Evolutionary conservation across 2,888 invertebrate genomes (phyloP).

Genomic region (Gastracanthus pulcherrimus): DNA sequence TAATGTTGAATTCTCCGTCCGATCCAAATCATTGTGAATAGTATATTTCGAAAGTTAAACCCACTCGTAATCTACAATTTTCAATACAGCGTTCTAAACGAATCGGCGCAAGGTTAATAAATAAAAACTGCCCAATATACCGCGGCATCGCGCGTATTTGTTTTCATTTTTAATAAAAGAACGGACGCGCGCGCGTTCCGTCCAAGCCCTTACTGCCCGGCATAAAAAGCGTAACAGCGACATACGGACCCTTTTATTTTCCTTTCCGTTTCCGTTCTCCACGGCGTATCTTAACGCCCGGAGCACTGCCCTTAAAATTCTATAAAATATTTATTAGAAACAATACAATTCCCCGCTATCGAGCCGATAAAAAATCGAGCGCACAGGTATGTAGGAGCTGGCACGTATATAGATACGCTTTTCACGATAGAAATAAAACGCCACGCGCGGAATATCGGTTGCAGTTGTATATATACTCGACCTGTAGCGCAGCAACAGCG

Average conservation of each 20-base stretch:
- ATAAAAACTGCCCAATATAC: neutral
- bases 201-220: too few relatives aligned
- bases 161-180: slow-evolving; percentile 19
- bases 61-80: too few relatives aligned
- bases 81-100: too few relatives aligned
- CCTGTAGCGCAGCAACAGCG: too few relatives aligned
- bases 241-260: slow-evolving; percentile 30
- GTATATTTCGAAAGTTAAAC: too few relatives aligned
- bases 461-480: too few relatives aligned
- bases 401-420: neutral
- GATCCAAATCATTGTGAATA: too few relatives aligned
- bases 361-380: neutral
- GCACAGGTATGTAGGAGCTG: neutral
- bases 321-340: slow-evolving; percentile 56
- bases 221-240: slow-evolving; percentile 20
- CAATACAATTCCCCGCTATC: slow-evolving; percentile 39
- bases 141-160: neutral
- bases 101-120: too few relatives aligned
- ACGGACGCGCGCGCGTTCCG: neutral
- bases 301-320: slow-evolving; percentile 32
- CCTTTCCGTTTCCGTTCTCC: neutral
- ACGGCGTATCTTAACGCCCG: slow-evolving; percentile 13
- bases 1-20: too few relatives aligned
- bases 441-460: neutral
- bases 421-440: slow-evolving; percentile 36